Evolutionary conservation across 2,113 vertebrate species (phyloP).

Genomic region (Phalacrocorax carbo): DNA sequence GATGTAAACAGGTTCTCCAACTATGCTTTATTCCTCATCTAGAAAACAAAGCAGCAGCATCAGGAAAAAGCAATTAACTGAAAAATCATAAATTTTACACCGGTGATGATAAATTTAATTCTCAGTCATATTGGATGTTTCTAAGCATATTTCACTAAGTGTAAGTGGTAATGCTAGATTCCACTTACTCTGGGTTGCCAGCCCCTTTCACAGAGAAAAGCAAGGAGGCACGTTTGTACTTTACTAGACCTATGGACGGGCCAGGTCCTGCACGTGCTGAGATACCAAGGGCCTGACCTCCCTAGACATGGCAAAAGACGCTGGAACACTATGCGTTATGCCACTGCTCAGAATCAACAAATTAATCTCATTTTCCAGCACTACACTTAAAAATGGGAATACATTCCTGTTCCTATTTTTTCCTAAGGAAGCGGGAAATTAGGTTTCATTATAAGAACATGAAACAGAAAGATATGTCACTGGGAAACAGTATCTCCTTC

Average conservation of each 20-base stretch:
- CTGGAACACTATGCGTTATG: not conserved
- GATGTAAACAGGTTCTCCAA: not conserved
- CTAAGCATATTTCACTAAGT: not conserved
- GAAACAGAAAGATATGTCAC: not conserved
- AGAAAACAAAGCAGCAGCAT: not conserved
- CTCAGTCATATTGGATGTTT: not conserved
- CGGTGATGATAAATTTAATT: not conserved
- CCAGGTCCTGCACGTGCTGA: not conserved
- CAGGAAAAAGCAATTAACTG: not conserved
- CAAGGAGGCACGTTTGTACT: not conserved
- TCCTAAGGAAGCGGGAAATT: not conserved
- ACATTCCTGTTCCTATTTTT: not conserved
- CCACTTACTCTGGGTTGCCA: not conserved
- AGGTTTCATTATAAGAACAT: not conserved
- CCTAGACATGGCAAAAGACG: not conserved
- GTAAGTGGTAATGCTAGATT: not conserved
- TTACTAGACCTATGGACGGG: fast-evolving
- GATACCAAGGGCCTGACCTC: not conserved
- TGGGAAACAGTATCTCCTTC: not conserved
- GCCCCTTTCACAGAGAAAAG: not conserved
- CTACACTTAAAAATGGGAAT: not conserved
- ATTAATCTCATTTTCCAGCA: not conserved
- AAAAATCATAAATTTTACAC: not conserved
- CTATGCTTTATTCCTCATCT: not conserved
- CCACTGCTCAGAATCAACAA: not conserved